These are phyloP conservation scores for Siniperca obscura DNA, from an alignment of 2,797 vertebrate genomes.

Conservation along the genomic window DNA sequence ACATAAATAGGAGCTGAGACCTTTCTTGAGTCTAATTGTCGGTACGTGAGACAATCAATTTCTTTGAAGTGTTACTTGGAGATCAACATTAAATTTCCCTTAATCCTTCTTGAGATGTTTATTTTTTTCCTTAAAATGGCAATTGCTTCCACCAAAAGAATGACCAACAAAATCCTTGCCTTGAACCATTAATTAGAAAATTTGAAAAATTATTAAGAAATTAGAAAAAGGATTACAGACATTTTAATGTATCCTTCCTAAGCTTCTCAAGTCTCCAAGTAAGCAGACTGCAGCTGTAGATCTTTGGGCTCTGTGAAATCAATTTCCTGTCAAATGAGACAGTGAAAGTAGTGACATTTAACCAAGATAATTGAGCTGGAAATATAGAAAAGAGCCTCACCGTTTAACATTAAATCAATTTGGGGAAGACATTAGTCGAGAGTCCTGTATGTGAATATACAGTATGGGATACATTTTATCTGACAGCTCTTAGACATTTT, in stretches of 20 bases:
- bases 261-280: slow-evolving; percentile 65
- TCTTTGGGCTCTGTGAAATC: slow-evolving; percentile 70
- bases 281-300: slow-evolving; percentile 58
- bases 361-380: slow-evolving; percentile 54
- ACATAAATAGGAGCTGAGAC: slow-evolving; percentile 8
- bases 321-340: slow-evolving; percentile 69
- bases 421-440: not conserved
- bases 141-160: slow-evolving; percentile 41
- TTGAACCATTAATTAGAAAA: slow-evolving; percentile 76
- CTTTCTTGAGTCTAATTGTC: slow-evolving; percentile 50
- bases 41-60: slow-evolving; percentile 32
- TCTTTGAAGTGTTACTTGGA: slow-evolving; percentile 51
- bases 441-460: slow-evolving; percentile 1
- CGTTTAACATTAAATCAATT: slow-evolving; percentile 38
- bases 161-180: slow-evolving; percentile 61
- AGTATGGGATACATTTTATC: not conserved
- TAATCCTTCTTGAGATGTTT: slow-evolving; percentile 51
- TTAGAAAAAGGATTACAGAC: slow-evolving; percentile 69
- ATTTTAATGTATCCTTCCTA: slow-evolving; percentile 67
- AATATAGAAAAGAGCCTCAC: slow-evolving; percentile 31
- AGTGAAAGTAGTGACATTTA: slow-evolving; percentile 49
- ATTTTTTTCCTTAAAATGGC: slow-evolving; percentile 25
- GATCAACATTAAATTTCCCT: slow-evolving; percentile 49
- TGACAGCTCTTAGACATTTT: slow-evolving; percentile 1
- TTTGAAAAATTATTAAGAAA: too few relatives aligned